Evolutionary conservation across 2,797 vertebrate genomes (phyloP).

Genomic region (Stomatorhinus walkeri): DNA sequence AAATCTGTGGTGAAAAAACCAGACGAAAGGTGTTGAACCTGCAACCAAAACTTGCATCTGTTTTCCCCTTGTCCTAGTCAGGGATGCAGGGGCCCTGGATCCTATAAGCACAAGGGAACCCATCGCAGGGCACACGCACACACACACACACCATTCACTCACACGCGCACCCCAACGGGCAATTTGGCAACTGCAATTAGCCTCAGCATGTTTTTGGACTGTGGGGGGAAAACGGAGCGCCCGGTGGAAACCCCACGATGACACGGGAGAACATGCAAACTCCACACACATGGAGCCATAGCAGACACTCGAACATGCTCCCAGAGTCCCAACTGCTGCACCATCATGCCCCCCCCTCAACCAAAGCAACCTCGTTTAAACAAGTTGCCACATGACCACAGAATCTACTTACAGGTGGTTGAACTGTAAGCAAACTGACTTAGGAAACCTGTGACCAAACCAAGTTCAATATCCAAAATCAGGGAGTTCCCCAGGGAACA

Average conservation of each 20-base stretch:
- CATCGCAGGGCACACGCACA: not conserved
- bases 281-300: not conserved
- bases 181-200: not conserved
- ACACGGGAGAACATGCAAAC: not conserved
- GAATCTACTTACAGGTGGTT: not conserved
- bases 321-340: not conserved
- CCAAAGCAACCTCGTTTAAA: not conserved
- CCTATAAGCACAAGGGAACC: not conserved
- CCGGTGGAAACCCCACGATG: not conserved
- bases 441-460: not conserved
- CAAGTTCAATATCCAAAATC: not conserved
- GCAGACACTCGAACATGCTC: not conserved
- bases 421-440: not conserved
- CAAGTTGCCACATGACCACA: not conserved
- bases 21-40: not conserved
- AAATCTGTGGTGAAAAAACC: not conserved
- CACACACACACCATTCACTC: not conserved
- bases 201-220: not conserved
- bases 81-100: not conserved
- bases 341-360: not conserved
- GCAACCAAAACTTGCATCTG: not conserved
- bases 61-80: not conserved
- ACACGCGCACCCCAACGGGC: not conserved
- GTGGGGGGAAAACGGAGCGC: not conserved
- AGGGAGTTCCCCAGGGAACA: not conserved